Percentiles rank a stretch among this genome's conserved stretches.
Evolutionary conservation across 2,113 vertebrate species (phyloP).

Genomic region (Mionectes macconnelli): DNA sequence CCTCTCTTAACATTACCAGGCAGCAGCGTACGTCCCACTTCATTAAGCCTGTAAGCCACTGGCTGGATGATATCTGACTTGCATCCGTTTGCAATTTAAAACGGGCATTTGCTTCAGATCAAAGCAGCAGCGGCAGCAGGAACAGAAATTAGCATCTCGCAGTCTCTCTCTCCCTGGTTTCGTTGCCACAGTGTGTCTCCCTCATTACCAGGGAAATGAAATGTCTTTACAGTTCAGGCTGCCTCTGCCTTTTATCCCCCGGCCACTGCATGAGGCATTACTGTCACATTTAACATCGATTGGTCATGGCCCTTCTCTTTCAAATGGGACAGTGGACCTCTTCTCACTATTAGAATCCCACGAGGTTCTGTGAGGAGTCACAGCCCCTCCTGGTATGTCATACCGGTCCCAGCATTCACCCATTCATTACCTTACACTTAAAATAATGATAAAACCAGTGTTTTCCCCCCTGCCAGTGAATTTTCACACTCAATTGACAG

Average conservation of each 20-base stretch:
- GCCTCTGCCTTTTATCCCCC: slow-evolving; percentile 49
- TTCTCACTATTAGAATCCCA: background rate
- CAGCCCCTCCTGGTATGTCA: background rate
- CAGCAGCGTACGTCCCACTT: slow-evolving; percentile 30
- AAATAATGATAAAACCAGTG: background rate
- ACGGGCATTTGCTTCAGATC: slow-evolving; percentile 65
- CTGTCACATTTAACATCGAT: slow-evolving; percentile 26
- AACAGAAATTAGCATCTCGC: slow-evolving; percentile 65
- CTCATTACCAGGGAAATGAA: slow-evolving; percentile 69
- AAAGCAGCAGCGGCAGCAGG: slow-evolving; percentile 49
- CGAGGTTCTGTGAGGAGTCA: background rate
- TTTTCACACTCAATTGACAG: background rate
- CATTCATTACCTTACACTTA: background rate
- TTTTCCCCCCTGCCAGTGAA: background rate
- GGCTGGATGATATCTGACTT: slow-evolving; percentile 65
- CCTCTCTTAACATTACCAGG: slow-evolving; percentile 28
- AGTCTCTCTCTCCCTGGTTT: slow-evolving; percentile 18
- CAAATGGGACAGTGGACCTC: background rate
- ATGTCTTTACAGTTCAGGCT: slow-evolving; percentile 53
- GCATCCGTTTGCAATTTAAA: slow-evolving; percentile 68
- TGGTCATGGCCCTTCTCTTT: slow-evolving; percentile 55
- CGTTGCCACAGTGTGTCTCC: slow-evolving; percentile 46
- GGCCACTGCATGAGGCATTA: background rate
- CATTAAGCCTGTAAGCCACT: slow-evolving; percentile 68
- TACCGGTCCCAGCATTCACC: background rate